Base-by-base conservation (phyloP, 2,888 invertebrate genomes). In the Gibbula magus region DNA sequence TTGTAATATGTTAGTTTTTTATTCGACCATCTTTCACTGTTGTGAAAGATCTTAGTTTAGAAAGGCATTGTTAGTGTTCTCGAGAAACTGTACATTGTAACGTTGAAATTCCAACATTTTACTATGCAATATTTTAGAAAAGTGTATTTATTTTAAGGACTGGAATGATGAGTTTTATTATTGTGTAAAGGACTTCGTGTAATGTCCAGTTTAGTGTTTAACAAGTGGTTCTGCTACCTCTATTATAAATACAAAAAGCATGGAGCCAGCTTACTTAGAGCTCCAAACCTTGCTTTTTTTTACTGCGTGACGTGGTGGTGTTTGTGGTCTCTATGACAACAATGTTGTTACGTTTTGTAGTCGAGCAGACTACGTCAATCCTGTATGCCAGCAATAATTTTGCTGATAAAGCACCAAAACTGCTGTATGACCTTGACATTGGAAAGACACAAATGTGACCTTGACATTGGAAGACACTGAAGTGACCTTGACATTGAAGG, bases 61-160 rank as follows among this genome's bases (percentile, higher is more conserved):
- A 29, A 70, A 22, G 35, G 53, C 54, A 54, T 75, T 75, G 20
- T 29, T 75, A 35, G 35, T 54, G 53, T 18, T 39, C 75, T 54
- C 18, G 25, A 70, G 70, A 35, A 70, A 22, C 20, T 70, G 70
- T 70, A 70, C 70, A 70, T 70, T 70, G 35, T 70, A 32, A 70
- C 4, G 20, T 56, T 35, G 70, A 35, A 70, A 35, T 35, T 70
- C 39, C 70, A 70, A 70, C 70, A 35, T 39, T 52, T 53, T 75
- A 54, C 54, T 75, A 75, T 75, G 75, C 75, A 75, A 75, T 75
- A 75, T 53, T 75, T 52, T 29, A 75, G 53, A 75, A 52, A 75
- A 52, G 18, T 52, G 75, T 75, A 75, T 75, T 75, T 75, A 75
- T 75, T 75, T 75, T 32, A 75, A 32, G 29, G 54, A 54, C 13